Evolutionary conservation across 2,888 invertebrate genomes (phyloP).

Genomic region (Thecocarcelia acutangulata): DNA sequence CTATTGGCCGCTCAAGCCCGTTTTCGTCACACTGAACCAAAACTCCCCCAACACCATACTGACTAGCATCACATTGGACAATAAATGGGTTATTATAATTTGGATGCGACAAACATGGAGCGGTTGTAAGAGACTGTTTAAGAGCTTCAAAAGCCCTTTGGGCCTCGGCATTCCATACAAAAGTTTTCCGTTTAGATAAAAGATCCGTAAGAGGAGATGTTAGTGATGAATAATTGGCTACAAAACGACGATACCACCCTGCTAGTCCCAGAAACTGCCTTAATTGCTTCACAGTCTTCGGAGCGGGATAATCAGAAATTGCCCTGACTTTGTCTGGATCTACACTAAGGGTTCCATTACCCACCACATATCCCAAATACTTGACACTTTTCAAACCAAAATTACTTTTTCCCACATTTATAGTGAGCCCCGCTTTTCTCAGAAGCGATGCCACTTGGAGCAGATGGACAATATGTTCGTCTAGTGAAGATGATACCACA

Average conservation of each 20-base stretch:
- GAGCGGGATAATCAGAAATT: conserved; percentile 12
- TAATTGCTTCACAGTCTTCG: conserved; percentile 40
- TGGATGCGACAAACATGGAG: conserved; percentile 31
- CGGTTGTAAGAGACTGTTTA: neutral
- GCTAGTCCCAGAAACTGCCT: conserved; percentile 62
- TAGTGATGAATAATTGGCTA: conserved; percentile 45
- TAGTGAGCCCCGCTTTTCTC: conserved; percentile 5
- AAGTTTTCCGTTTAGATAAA: conserved; percentile 49
- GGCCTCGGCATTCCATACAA: conserved; percentile 37
- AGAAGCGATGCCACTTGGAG: neutral
- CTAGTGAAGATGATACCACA: no score
- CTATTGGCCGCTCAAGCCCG: conserved; percentile 68
- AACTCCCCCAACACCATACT: conserved; percentile 31
- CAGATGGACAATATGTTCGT: no score
- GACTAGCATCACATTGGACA: conserved; percentile 54
- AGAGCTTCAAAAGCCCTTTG: conserved; percentile 21
- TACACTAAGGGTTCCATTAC: neutral
- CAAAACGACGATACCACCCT: conserved; percentile 66
- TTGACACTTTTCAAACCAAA: neutral
- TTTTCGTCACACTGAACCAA: conserved; percentile 36
- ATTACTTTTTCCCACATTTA: conserved; percentile 17
- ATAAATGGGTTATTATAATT: conserved; percentile 54
- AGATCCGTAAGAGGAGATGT: conserved; percentile 27
- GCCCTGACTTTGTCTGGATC: conserved; percentile 11
- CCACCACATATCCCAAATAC: neutral